A percentile compares a stretch with the other conserved stretches of the same genome.
Conservation (phyloP, 2,888 invertebrate species). For the Dryadula phaetusa region DNA sequence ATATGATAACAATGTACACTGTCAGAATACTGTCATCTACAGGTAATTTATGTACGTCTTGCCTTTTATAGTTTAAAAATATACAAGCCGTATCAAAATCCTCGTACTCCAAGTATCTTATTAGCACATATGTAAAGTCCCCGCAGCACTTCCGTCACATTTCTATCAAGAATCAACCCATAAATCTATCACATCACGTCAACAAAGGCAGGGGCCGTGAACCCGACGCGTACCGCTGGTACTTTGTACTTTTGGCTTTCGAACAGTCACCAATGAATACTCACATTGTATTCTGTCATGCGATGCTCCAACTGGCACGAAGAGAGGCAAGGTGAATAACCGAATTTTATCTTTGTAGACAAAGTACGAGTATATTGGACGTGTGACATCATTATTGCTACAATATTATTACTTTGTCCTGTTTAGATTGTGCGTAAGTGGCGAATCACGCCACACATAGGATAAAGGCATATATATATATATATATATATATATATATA, state of each 20-base stretch:
- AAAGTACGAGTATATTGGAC: slow-evolving; percentile 65
- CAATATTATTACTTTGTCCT: slow-evolving; percentile 51
- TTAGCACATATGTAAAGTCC: slow-evolving; percentile 5
- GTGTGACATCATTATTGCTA: slow-evolving; percentile 75
- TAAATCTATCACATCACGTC: slow-evolving; percentile 61
- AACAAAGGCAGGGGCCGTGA: slow-evolving; percentile 56
- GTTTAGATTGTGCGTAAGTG: slow-evolving; percentile 20
- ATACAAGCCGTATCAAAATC: not conserved
- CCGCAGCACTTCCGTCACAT: slow-evolving; percentile 40
- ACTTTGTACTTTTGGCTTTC: slow-evolving; percentile 66
- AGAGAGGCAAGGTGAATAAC: slow-evolving; percentile 69
- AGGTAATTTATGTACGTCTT: not conserved
- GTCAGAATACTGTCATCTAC: too few relatives aligned
- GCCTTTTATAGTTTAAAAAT: not conserved
- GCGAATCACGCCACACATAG: not conserved
- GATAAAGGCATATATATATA: not conserved
- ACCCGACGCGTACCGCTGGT: slow-evolving; percentile 52
- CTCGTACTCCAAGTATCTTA: not conserved
- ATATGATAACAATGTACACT: too few relatives aligned
- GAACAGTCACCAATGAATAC: slow-evolving; percentile 61
- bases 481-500: too few relatives aligned
- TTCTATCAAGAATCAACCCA: slow-evolving; percentile 49
- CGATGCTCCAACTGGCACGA: slow-evolving; percentile 63
- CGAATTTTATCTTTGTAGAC: slow-evolving; percentile 73
- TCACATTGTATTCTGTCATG: slow-evolving; percentile 67